A percentile compares a stretch with the other conserved stretches of the same genome.
Evolutionary conservation across 2,113 vertebrate genomes (phyloP).

Genomic region (Ia io): DNA sequence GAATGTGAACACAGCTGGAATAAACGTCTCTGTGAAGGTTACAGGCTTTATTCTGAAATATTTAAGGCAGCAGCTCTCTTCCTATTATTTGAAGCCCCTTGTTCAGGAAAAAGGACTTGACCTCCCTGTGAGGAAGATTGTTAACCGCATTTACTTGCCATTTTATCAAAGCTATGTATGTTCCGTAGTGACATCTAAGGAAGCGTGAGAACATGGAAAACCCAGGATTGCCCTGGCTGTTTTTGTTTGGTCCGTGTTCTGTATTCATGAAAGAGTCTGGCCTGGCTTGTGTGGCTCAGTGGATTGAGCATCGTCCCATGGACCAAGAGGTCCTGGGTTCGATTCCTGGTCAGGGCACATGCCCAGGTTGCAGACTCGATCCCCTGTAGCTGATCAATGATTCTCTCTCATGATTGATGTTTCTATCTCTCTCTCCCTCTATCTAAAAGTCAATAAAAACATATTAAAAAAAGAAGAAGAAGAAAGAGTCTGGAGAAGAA

Average conservation of each 20-base stretch:
- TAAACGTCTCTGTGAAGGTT: slow-evolving; percentile 78
- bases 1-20: slow-evolving; percentile 80
- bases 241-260: background rate
- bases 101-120: background rate
- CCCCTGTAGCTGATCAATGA: too few species aligned
- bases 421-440: too few species aligned
- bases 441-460: too few species aligned
- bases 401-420: too few species aligned
- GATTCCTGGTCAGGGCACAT: too few species aligned
- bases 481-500: background rate
- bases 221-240: background rate
- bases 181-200: background rate
- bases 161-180: background rate
- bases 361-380: too few species aligned
- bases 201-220: background rate
- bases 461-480: too few species aligned
- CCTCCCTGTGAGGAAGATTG: background rate
- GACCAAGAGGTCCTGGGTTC: too few species aligned
- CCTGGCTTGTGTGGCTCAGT: too few species aligned
- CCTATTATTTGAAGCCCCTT: slow-evolving; percentile 27
- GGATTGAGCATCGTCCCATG: too few species aligned
- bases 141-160: background rate
- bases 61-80: slow-evolving; percentile 63
- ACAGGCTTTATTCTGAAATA: slow-evolving; percentile 69
- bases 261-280: background rate